Evolutionary conservation across 2,888 invertebrate genomes (phyloP), one percentile per base, ranked within the genome.

Genomic region (Thyatira batis): DNA sequence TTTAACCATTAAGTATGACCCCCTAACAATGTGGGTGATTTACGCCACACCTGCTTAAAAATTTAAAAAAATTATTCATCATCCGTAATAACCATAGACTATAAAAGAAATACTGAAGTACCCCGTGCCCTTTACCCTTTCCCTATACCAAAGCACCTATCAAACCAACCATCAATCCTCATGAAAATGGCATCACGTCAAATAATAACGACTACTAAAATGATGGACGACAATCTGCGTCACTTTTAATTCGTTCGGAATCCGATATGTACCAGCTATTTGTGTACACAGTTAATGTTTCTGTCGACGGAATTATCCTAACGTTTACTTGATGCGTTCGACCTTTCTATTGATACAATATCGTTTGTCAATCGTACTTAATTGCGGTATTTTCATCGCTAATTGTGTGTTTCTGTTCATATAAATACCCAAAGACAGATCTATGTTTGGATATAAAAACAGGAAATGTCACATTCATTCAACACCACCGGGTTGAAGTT

Each of bases 141-240:
- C 1, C 17, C 17, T 39, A 39, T 17, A 2, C 39, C 39, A 1
- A 17, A 39, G 39, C 17, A 33, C 17, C 13, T 39, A 39, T 39
- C 39, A 17, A 39, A 39, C 17, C 39, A 39, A 2, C n/a, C 39
- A 39, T 39, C 39, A 39, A 39, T 39, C 39, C 39, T 39, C 6
- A 39, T 39, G 39, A 39, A 39, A 39, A 28, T 44, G 2, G 28
- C 20, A 2, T 28, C n/a, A 20, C 11, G 23, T 13, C 23, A 43
- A 45, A 46, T 48, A 52, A 17, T 50, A 39, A 39, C 17, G 45
- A 50, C 25, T 39, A 53, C 50, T 51, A 51, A 50, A 61, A 61
- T 76, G 65, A 71, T 76, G 54, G 67, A 76, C 66, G 60, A 60
- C 70, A 68, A 66, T 64, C 64, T 54, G 63, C 51, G 53, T 53